Conservation (phyloP, 2,797 vertebrate genomes). For the Meda fulgida region DNA sequence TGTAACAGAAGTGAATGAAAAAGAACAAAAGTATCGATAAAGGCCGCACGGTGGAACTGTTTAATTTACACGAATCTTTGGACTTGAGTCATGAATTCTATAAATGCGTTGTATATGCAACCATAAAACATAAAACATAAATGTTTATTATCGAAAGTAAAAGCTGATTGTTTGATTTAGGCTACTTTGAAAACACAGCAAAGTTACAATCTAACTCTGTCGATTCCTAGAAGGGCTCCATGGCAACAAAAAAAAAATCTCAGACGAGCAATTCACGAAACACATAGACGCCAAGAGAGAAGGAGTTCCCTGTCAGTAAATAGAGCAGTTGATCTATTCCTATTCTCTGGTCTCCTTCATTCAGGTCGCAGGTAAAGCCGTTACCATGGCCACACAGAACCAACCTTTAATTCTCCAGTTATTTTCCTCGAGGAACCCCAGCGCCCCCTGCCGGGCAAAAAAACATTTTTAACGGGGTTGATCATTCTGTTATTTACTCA, state of each 20-base stretch:
- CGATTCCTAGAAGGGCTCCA: constrained; percentile 38
- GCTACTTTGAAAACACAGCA: background rate
- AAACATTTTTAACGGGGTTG: background rate
- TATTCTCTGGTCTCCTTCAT: constrained; percentile 61
- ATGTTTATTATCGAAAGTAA: background rate
- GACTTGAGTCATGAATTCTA: background rate
- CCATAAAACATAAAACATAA: background rate
- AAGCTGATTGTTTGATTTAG: background rate
- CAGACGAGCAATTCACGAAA: background rate
- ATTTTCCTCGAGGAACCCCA: constrained; percentile 61
- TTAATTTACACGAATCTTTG: background rate
- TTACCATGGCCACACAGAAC: constrained; percentile 76
- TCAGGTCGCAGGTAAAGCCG: constrained; percentile 72
- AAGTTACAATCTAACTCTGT: background rate
- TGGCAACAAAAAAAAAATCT: background rate
- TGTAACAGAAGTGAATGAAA: background rate
- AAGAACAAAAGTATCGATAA: background rate
- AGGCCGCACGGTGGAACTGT: background rate
- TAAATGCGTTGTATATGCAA: background rate
- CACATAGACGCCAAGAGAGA: constrained; percentile 10
- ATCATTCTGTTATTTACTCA: background rate
- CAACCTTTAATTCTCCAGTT: constrained; percentile 70
- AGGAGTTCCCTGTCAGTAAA: constrained; percentile 59
- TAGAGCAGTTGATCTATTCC: constrained; percentile 61
- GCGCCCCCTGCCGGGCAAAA: constrained; percentile 45